Conservation (phyloP, 2,797 vertebrate genomes). For the Podarcis lilfordi region DNA sequence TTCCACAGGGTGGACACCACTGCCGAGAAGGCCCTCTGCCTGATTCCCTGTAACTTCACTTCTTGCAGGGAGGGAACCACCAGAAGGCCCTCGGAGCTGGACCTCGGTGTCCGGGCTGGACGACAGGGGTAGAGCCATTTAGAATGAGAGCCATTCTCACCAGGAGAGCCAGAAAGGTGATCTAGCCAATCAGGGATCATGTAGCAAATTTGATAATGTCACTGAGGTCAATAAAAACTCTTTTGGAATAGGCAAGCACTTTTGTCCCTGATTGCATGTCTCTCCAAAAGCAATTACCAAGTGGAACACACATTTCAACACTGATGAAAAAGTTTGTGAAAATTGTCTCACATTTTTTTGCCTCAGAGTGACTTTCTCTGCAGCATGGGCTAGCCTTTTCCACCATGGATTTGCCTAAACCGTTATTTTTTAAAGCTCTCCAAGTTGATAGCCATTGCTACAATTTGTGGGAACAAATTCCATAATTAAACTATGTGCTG, state of each 20-base stretch:
- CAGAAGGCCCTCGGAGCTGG: no score
- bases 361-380: background rate
- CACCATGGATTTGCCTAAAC: no score
- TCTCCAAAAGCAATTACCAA: background rate
- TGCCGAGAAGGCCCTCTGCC: no score
- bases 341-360: background rate
- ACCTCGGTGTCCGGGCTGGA: no score
- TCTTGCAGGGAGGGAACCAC: no score
- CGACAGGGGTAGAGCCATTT: no score
- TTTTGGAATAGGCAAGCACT: background rate
- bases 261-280: background rate
- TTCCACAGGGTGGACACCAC: no score
- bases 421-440: no score
- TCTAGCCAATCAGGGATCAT: background rate
- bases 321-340: background rate
- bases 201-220: background rate
- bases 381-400: background rate
- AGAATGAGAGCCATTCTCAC: background rate
- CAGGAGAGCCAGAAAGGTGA: background rate
- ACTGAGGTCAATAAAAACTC: background rate
- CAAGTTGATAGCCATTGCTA: no score
- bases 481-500: no score
- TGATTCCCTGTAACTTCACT: no score
- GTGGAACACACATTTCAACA: background rate
- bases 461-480: no score